A percentile compares a stretch with the other conserved stretches of the same genome.
Conservation (phyloP, 2,797 vertebrate species). For the Pipistrellus nathusii region DNA sequence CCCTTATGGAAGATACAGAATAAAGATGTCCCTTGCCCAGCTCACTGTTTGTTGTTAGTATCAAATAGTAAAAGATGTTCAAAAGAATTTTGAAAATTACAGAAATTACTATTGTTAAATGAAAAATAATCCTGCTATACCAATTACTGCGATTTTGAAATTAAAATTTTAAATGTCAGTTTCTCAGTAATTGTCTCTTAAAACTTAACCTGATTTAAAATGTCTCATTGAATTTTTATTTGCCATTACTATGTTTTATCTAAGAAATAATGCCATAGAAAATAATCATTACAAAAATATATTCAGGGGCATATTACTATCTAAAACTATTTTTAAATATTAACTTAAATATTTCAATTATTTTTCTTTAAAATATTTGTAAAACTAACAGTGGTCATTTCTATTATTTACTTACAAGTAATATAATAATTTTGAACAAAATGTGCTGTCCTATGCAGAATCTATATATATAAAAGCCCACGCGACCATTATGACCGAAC, state of each 20-base stretch:
- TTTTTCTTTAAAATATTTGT: slow-evolving; percentile 47
- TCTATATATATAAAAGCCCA: too few species aligned
- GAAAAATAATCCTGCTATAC: slow-evolving; percentile 46
- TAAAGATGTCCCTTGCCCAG: slow-evolving; percentile 14
- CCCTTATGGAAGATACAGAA: neutral
- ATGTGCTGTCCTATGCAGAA: neutral
- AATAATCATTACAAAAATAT: slow-evolving; percentile 39
- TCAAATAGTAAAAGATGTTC: slow-evolving; percentile 40
- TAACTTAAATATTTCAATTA: slow-evolving; percentile 15
- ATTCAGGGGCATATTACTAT: neutral
- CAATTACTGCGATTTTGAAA: slow-evolving; percentile 53
- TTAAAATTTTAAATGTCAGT: slow-evolving; percentile 42
- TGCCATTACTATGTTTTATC: neutral
- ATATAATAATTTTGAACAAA: slow-evolving; percentile 41
- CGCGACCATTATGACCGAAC: too few species aligned
- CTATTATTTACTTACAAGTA: slow-evolving; percentile 28
- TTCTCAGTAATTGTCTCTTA: slow-evolving; percentile 6
- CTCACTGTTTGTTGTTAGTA: slow-evolving; percentile 19
- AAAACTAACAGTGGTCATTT: slow-evolving; percentile 27
- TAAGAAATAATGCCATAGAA: slow-evolving; percentile 41
- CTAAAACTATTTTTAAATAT: slow-evolving; percentile 62
- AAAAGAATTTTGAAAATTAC: slow-evolving; percentile 47
- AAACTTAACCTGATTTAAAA: slow-evolving; percentile 33
- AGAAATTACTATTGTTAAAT: slow-evolving; percentile 30
- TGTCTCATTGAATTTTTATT: slow-evolving; percentile 45